Evolutionary conservation across 2,113 vertebrate species (phyloP).

Genomic region (Callaeas wilsoni): DNA sequence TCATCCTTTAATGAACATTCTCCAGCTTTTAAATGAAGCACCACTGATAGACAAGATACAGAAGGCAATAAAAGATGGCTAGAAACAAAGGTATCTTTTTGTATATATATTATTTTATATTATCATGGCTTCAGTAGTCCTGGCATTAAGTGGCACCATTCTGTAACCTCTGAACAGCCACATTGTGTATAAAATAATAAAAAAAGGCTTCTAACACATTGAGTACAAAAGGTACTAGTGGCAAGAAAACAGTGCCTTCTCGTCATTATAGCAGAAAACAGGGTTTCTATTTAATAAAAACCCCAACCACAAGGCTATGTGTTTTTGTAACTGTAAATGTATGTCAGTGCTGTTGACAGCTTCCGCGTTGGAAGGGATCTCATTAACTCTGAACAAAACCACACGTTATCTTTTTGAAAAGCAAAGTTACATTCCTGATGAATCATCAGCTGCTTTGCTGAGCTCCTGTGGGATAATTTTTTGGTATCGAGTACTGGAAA

Average conservation of each 20-base stretch:
- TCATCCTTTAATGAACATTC: not conserved
- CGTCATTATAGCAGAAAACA: slow-evolving; percentile 4
- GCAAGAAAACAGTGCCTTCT: not conserved
- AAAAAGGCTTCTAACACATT: not conserved
- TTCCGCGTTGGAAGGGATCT: slow-evolving; percentile 27
- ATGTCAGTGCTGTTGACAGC: slow-evolving; percentile 32
- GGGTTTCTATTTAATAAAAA: slow-evolving; percentile 28
- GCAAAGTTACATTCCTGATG: not conserved
- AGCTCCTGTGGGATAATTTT: slow-evolving; percentile 54
- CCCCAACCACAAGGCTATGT: not conserved
- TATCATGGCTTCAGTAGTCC: not conserved
- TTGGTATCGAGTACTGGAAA: slow-evolving; percentile 1
- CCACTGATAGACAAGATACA: not conserved
- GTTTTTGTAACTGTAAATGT: slow-evolving; percentile 7
- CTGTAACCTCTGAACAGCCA: not conserved
- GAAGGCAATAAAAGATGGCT: not conserved
- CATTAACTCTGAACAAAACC: slow-evolving; percentile 47
- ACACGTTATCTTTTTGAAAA: slow-evolving; percentile 13
- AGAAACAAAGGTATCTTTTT: not conserved
- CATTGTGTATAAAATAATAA: not conserved
- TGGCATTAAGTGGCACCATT: not conserved
- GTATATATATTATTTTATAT: not conserved
- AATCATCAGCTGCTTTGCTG: slow-evolving; percentile 1
- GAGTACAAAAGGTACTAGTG: slow-evolving; percentile 22
- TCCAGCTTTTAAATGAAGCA: not conserved